Evolutionary conservation across 2,113 vertebrate genomes (phyloP), one percentile per base, ranked within the genome.

Genomic region (Zingel zingel): DNA sequence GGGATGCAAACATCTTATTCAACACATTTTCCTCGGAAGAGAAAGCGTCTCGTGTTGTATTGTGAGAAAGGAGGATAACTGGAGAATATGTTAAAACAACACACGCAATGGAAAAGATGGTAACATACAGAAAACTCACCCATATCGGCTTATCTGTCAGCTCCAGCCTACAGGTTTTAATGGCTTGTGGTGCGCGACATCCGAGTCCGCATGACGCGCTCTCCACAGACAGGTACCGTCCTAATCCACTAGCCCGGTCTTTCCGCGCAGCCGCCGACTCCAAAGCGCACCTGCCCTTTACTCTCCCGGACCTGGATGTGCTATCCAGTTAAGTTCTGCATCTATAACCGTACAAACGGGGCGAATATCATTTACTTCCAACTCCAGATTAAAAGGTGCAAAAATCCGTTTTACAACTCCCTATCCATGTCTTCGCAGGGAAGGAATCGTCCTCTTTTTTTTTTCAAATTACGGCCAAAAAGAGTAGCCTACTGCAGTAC

Each of bases 151-250:
- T 89, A 82, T 94, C 83, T 87, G 87, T 94, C 89, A 89, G 92
- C 91, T 93, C 93, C 93, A 93, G 91, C 88, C 93, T 88, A 93
- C 91, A 93, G 93, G 89, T 94, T 92, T 94, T 91, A 94, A 88
- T 91, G 92, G 91, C 91, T 93, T 92, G 84, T 90, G 50, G 85
- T 87, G 92, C 87, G 86, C 91, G 88, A 93, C 91, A 89, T 88
- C 84, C 86, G 92, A 91, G 85, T 91, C 93, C 89, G 93, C 94
- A 94, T 95, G 93, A 92, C 92, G 91, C 92, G 90, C 92, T 82
- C 87, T 87, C 86, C 89, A 89, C 91, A 86, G 83, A 85, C 91
- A 91, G 88, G 90, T 94, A 86, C 79, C 86, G 90, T 92, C 92
- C 94, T 88, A 86, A 90, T 93, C 92, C 91, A 87, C 86, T 56